Percentiles rank a stretch among this genome's conserved stretches.
Conservation (phyloP, 2,888 invertebrate species). For the Brachypterus glaber region DNA sequence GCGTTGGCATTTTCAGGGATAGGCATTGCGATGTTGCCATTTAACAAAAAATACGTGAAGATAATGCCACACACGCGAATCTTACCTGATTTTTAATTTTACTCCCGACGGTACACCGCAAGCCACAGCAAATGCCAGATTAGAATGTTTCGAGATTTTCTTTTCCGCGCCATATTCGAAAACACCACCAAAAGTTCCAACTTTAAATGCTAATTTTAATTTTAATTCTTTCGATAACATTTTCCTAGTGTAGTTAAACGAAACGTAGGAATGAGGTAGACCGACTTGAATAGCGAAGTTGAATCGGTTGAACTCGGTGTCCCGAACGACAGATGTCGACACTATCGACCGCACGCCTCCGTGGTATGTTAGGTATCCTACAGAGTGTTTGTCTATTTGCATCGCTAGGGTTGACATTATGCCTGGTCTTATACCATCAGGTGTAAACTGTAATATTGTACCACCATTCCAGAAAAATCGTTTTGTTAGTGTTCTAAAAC, state of each 20-base stretch:
- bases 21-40: no score
- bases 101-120: constrained; percentile 85
- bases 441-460: constrained; percentile 65
- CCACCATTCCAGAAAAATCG: constrained; percentile 69
- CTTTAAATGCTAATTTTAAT: constrained; percentile 50
- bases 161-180: constrained; percentile 90
- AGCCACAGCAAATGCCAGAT: constrained; percentile 73
- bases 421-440: constrained; percentile 66
- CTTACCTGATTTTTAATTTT: constrained; percentile 78
- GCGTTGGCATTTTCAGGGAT: no score
- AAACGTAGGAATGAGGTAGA: constrained; percentile 68
- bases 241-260: constrained; percentile 68
- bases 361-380: constrained; percentile 81
- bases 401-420: constrained; percentile 74
- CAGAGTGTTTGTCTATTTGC: constrained; percentile 78
- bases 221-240: constrained; percentile 71
- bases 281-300: constrained; percentile 71
- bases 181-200: constrained; percentile 77
- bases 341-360: constrained; percentile 63
- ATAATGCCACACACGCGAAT: no score
- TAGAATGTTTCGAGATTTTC: constrained; percentile 83
- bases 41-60: no score
- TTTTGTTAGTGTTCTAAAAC: constrained; percentile 64
- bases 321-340: constrained; percentile 71
- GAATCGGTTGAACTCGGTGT: constrained; percentile 51